phyloP scores from a whole-genome alignment of 2,888 invertebrate species.

The Mimachlamys varia region DNA sequence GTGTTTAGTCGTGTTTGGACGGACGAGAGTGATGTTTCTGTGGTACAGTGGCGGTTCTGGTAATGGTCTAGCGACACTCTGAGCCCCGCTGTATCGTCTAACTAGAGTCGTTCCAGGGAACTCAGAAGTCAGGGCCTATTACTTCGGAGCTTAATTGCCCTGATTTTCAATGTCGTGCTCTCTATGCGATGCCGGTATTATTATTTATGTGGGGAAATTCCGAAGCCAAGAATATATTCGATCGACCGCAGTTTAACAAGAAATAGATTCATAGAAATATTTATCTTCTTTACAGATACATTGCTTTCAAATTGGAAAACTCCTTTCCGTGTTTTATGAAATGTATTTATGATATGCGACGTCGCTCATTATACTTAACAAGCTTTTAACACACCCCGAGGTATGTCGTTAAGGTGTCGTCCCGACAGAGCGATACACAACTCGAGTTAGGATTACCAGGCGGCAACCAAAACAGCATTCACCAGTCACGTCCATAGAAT shows the following conservation, averaged over 20 bases:
- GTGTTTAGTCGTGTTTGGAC: background rate
- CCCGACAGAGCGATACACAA: background rate
- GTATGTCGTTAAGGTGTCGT: background rate
- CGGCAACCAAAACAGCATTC: background rate
- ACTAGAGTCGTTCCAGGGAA: background rate
- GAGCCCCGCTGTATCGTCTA: background rate
- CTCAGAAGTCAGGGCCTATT: background rate
- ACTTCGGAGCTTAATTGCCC: background rate
- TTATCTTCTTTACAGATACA: background rate
- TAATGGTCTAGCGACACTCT: background rate
- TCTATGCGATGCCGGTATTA: background rate
- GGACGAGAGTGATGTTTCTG: background rate
- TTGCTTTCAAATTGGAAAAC: background rate
- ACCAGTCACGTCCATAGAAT: background rate
- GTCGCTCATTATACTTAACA: slow-evolving; percentile 12
- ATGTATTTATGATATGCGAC: background rate
- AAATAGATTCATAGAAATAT: background rate
- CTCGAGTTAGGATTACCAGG: background rate
- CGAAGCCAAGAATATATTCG: background rate
- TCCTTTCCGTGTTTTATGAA: background rate
- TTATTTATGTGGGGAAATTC: background rate
- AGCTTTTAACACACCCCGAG: slow-evolving; percentile 14
- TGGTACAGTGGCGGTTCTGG: background rate
- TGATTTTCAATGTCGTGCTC: background rate
- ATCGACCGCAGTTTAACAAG: background rate